Base-by-base conservation (phyloP, 2,888 invertebrate genomes). In the Athrips mouffetella region DNA sequence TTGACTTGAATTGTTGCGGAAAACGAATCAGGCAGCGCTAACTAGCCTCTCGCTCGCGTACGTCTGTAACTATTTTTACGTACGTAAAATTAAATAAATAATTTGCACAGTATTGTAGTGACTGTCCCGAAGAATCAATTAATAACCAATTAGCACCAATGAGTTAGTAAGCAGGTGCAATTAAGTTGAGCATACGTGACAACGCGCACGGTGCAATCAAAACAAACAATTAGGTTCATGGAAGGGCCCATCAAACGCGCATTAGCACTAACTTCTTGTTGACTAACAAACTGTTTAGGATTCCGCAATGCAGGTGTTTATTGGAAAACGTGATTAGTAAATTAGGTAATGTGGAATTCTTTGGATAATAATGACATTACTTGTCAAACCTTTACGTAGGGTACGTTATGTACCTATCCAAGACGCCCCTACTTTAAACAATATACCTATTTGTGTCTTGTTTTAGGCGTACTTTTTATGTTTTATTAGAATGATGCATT, bases 181-280 rank as follows among this genome's bases (percentile, higher is more conserved):
- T 35, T 35, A 45, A 13, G 13, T 6, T n/a, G 13, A 3, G 73
- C 63, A 63, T 76, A 78, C 76, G 76, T 77, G 77, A 77, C 76
- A 50, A 3, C 48, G 11, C 45, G 49, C 74, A 73, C 68, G 68
- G 58, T 50, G 13, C 54, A 62, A 72, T 70, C 70, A 74, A 70
- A 80, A 81, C 77, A 80, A 77, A 71, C 68, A 56, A 79, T 80
- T 78, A 71, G 53, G 54, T 69, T 70, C 64, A 75, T 67, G 56
- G 60, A 59, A 60, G 53, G 60, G 58, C 3, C 55, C 23, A 74
- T 80, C 73, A 66, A 63, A 63, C 63, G 47, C 13, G 55, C 39
- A 80, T 80, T 79, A 58, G 11, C 4, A 6, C 31, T 18, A 46
- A 50, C 11, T 39, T 57, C 49, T 35, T 58, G 56, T 63, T 62